Percentiles rank a stretch among this genome's conserved stretches.
Evolutionary conservation across 2,113 vertebrate genomes (phyloP).

Genomic region (Tachycineta bicolor): DNA sequence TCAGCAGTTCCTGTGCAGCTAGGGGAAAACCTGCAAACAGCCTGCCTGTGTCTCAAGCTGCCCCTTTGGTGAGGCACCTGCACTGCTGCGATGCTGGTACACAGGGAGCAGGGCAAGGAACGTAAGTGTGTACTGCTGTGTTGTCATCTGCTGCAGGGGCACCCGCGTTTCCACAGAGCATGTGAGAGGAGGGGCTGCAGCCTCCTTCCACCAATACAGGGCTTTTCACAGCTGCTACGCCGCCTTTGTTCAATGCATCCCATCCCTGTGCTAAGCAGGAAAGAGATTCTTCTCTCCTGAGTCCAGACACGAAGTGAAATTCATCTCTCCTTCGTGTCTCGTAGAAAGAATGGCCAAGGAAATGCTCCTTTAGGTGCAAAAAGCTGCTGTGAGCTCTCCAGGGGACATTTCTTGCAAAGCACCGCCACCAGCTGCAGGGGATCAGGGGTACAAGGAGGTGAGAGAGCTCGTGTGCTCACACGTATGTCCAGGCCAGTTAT

Average conservation of each 20-base stretch:
- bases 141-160: rapidly evolving
- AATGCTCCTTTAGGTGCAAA: background rate
- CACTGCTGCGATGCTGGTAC: rapidly evolving
- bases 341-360: background rate
- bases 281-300: background rate
- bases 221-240: background rate
- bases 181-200: background rate
- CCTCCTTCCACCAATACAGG: background rate
- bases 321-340: background rate
- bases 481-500: rapidly evolving
- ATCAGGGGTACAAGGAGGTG: background rate
- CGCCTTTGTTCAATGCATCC: background rate
- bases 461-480: rapidly evolving
- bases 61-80: rapidly evolving
- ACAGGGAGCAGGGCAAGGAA: background rate
- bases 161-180: rapidly evolving
- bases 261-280: background rate
- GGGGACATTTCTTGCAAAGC: background rate
- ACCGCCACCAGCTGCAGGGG: background rate
- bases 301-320: background rate
- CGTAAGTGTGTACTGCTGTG: rapidly evolving
- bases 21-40: background rate
- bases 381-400: background rate
- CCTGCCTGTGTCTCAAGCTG: background rate
- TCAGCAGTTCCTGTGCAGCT: background rate